Percentiles rank a stretch among this genome's conserved stretches.
Conservation (phyloP, 2,888 invertebrate genomes). For the Eupelmus urozonus region DNA sequence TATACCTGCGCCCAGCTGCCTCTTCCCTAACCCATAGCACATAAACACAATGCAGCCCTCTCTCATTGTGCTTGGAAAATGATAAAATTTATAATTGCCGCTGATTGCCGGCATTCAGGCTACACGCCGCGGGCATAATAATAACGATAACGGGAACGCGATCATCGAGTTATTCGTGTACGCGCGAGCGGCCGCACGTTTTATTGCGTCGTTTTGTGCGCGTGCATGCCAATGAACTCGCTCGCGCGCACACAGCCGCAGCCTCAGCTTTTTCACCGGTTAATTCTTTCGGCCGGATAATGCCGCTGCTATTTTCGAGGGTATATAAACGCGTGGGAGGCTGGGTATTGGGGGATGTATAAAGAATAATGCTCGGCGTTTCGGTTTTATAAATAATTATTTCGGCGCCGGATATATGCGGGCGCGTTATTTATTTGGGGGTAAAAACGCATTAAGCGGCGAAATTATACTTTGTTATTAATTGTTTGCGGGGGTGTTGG, state of each 20-base stretch:
- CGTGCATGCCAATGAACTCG: conserved; percentile 46
- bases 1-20: too few relatives aligned
- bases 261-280: conserved; percentile 23
- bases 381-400: conserved; percentile 6
- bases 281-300: conserved; percentile 15
- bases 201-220: conserved; percentile 23
- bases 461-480: too few relatives aligned
- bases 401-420: not conserved
- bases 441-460: not conserved
- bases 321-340: not conserved
- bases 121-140: conserved; percentile 50
- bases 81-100: conserved; percentile 71
- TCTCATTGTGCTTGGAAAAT: conserved; percentile 59
- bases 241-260: conserved; percentile 22
- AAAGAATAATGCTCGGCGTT: conserved; percentile 4
- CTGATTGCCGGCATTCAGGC: conserved; percentile 68
- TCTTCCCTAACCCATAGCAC: too few relatives aligned
- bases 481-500: too few relatives aligned
- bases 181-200: not conserved
- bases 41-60: too few relatives aligned
- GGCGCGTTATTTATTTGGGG: conserved; percentile 14
- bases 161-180: conserved; percentile 10
- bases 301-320: not conserved
- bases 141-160: conserved; percentile 4
- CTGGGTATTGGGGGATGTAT: not conserved